Conservation (phyloP, 2,113 vertebrate species). For the Paradoxurus hermaphroditus region DNA sequence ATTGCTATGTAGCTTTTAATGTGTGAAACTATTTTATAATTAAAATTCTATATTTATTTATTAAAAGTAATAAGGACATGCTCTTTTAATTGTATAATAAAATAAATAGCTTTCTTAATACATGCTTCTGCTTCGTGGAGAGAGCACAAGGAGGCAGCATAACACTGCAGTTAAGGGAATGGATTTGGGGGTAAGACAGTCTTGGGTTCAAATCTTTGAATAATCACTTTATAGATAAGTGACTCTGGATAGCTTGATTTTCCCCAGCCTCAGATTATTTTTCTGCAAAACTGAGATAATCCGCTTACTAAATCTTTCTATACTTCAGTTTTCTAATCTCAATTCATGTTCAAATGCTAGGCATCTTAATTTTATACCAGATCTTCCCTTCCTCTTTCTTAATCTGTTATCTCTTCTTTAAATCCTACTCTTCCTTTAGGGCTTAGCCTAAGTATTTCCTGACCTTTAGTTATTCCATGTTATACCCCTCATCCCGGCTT, state of each 20-base stretch:
- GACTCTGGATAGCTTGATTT: background rate
- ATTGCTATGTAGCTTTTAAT: constrained; percentile 29
- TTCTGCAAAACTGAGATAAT: background rate
- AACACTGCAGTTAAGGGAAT: background rate
- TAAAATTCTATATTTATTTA: constrained; percentile 53
- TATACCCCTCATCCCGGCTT: background rate
- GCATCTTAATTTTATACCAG: background rate
- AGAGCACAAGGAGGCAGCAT: background rate
- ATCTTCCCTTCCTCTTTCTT: background rate
- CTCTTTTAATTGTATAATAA: background rate
- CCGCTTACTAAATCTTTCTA: background rate
- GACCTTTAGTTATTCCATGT: background rate
- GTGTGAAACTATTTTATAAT: constrained; percentile 42
- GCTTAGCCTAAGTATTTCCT: background rate
- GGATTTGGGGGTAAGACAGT: background rate
- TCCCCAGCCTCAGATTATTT: background rate
- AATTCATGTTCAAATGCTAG: background rate
- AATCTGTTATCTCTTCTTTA: background rate
- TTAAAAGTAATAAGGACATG: constrained; percentile 33
- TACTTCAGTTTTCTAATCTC: background rate
- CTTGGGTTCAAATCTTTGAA: background rate
- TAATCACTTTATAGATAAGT: background rate
- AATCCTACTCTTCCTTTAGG: background rate
- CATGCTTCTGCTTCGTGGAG: background rate
- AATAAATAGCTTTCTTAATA: background rate